Base-by-base conservation (phyloP, 2,113 vertebrate genomes). In the Mohoua ochrocephala region DNA sequence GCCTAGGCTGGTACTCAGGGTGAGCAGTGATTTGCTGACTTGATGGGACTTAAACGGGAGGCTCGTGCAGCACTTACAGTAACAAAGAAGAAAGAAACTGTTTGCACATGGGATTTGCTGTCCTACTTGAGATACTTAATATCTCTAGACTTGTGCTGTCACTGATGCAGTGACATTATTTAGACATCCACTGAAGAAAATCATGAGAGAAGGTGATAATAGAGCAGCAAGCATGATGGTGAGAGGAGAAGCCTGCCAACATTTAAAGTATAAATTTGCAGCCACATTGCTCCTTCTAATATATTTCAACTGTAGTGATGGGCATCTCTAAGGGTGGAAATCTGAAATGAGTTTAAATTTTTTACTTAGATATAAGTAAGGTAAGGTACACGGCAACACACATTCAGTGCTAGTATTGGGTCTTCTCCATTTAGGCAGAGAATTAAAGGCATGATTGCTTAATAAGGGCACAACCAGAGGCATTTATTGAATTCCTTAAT, bases 401-500 rank as follows among this genome's bases (percentile, higher is more conserved):
- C 7, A 47, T 30, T 73, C 69, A 54, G 13, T 61, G 45, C 11
- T 64, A 37, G 15, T 27, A 28, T 44, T 69, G 44, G 18, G n/a
- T 79, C n/a, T 89, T 82, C n/a, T 75, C 4, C 82, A 65, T 82
- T 75, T 76, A 89, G 57, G 61, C 24, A 76, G 65, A 73, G 65
- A 84, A 91, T 78, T 84, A 73, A 79, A 85, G 61, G 60, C 50
- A 30, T 39, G 14, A 73, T 65, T 87, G 33, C 41, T 79, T 75
- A 91, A 76, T 79, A 77, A 73, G 61, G 42, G 45, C 65, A 85
- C 47, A 96, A 71, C 45, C 37, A 91, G 61, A 71, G 27, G 57
- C 35, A 60, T 82, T 84, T 79, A 57, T 9, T 91, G 91, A 90
- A 91, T 87, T 95, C 78, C 74, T 87, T 84, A 94, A 95, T 89